Percentiles rank a stretch among this genome's conserved stretches.
Conservation (phyloP, 2,797 vertebrate species). For the Atherinosoma microstoma region DNA sequence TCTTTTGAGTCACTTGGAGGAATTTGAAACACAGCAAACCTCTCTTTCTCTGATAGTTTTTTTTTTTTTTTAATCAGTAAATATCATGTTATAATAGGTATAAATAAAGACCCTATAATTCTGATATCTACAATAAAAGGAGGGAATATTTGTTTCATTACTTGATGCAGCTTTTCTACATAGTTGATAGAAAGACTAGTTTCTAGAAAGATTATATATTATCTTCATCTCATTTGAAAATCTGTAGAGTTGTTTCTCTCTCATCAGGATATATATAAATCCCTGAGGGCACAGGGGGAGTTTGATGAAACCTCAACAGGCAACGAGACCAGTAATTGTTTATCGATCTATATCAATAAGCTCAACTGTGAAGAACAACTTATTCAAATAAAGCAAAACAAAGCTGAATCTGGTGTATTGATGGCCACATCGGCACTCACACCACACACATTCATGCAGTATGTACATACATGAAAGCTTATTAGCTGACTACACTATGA, state of each 20-base stretch:
- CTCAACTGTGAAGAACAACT: conserved; percentile 72
- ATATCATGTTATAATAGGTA: too few species aligned
- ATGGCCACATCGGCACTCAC: conserved; percentile 39
- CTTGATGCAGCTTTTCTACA: neutral
- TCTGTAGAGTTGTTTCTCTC: neutral
- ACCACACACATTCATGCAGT: conserved; percentile 1
- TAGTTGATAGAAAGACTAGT: neutral
- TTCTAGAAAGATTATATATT: conserved; percentile 3
- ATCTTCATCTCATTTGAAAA: neutral
- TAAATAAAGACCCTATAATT: neutral
- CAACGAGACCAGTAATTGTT: conserved; percentile 73
- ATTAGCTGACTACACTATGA: conserved; percentile 15
- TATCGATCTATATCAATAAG: conserved; percentile 75
- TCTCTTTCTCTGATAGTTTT: neutral
- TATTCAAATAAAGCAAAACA: conserved; percentile 68
- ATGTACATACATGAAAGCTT: neutral
- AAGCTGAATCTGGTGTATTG: conserved; percentile 20
- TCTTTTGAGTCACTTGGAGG: neutral
- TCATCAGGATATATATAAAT: conserved; percentile 5
- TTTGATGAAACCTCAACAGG: conserved; percentile 47
- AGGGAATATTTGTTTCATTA: neutral
- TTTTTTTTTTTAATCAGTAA: too few species aligned
- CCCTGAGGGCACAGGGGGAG: conserved; percentile 22
- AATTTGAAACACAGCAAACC: neutral
- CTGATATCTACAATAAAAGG: neutral